Conservation (phyloP, 2,888 invertebrate species). For the Coecobrya sp. region DNA sequence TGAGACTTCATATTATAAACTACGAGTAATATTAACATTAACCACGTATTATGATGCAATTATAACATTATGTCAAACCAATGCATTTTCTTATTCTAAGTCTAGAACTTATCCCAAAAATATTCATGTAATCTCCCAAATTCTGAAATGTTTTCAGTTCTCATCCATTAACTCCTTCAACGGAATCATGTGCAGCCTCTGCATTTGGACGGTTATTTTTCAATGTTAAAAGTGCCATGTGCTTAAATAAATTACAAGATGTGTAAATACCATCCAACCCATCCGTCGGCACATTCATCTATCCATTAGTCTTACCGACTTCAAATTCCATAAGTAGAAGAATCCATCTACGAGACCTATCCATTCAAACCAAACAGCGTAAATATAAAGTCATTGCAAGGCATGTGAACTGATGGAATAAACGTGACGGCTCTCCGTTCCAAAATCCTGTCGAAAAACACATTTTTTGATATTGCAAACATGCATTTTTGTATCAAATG, state of each 20-base stretch:
- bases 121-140: too few species aligned
- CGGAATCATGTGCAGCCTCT: not conserved
- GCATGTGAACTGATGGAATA: conserved; percentile 14
- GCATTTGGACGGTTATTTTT: not conserved
- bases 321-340: conserved; percentile 64
- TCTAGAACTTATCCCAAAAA: too few species aligned
- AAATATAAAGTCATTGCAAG: conserved; percentile 33
- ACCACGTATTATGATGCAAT: too few species aligned
- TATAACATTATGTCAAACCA: too few species aligned
- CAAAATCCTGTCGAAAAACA: not conserved
- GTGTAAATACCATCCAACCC: not conserved
- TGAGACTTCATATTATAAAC: too few species aligned
- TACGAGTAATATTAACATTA: too few species aligned
- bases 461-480: conserved; percentile 9
- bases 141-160: too few species aligned
- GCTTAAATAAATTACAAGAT: conserved; percentile 16
- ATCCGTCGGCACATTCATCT: conserved; percentile 22
- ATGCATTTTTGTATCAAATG: too few species aligned
- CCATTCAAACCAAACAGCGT: conserved; percentile 53
- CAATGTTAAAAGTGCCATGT: not conserved
- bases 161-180: too few species aligned
- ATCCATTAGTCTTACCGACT: conserved; percentile 54
- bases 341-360: conserved; percentile 45
- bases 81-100: too few species aligned
- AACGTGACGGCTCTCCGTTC: not conserved